phyloP scores from a whole-genome alignment of 2,888 invertebrate species.

The Muschampia plurimacula region DNA sequence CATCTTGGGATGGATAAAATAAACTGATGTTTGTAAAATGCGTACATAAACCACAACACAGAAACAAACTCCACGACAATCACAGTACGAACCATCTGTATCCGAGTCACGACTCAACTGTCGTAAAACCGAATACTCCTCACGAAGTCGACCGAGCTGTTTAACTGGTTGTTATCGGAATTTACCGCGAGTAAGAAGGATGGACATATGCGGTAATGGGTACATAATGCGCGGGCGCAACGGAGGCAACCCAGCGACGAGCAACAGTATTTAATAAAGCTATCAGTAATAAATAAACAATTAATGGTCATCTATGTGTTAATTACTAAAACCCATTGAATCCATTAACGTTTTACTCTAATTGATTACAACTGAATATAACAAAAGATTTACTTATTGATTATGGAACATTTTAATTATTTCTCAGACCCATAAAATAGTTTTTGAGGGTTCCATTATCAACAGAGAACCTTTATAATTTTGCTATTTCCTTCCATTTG shows the following conservation, averaged over 20 bases:
- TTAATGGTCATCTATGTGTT: neutral
- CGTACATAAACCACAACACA: neutral
- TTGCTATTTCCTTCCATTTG: too few species aligned
- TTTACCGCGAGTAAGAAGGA: constrained; percentile 12
- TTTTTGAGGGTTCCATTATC: too few species aligned
- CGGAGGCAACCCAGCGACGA: too few species aligned
- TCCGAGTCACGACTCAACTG: constrained; percentile 8
- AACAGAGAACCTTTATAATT: too few species aligned
- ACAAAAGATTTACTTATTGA: too few species aligned
- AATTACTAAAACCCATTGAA: neutral
- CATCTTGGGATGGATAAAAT: neutral
- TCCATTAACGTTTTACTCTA: neutral
- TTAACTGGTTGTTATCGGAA: constrained; percentile 11
- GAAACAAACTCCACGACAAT: neutral
- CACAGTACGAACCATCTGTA: constrained; percentile 5
- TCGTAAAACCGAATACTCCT: neutral
- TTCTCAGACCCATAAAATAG: too few species aligned
- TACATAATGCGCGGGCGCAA: constrained; percentile 7
- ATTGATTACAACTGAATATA: too few species aligned
- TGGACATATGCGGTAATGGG: neutral
- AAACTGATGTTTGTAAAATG: neutral
- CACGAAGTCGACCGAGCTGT: neutral
- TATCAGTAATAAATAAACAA: neutral
- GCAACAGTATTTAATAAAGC: neutral
- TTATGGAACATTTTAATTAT: too few species aligned